Evolutionary conservation across 2,113 vertebrate genomes (phyloP).

Genomic region (Chaetorhynchus papuensis): DNA sequence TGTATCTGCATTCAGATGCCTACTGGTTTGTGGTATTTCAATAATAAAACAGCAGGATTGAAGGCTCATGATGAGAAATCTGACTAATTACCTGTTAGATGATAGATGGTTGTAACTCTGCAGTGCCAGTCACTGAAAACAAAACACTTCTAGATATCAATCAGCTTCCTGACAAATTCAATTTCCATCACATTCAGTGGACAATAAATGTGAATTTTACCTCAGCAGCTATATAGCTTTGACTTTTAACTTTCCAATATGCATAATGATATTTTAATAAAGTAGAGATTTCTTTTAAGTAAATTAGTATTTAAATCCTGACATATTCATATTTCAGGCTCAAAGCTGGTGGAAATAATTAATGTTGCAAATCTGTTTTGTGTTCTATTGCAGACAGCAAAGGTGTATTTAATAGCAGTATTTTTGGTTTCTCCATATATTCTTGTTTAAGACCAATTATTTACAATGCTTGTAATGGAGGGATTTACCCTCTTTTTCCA

Average conservation of each 20-base stretch:
- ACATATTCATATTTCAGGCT: constrained; percentile 69
- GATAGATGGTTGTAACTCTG: constrained; percentile 80
- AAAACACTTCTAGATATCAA: constrained; percentile 81
- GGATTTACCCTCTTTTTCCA: constrained; percentile 10
- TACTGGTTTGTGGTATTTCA: constrained; percentile 79
- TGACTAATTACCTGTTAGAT: constrained; percentile 83
- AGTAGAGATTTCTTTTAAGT: constrained; percentile 61
- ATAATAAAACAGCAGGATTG: constrained; percentile 84
- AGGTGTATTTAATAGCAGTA: constrained; percentile 49
- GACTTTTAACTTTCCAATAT: constrained; percentile 71
- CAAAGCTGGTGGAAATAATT: constrained; percentile 65
- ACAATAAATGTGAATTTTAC: constrained; percentile 75
- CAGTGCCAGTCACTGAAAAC: constrained; percentile 80
- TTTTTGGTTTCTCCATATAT: constrained; percentile 49
- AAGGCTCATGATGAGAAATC: constrained; percentile 84
- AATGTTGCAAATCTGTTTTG: constrained; percentile 53
- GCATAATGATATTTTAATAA: constrained; percentile 73
- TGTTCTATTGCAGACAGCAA: constrained; percentile 22
- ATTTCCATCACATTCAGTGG: constrained; percentile 75
- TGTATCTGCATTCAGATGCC: constrained; percentile 79
- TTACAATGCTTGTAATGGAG: constrained; percentile 32
- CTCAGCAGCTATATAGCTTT: constrained; percentile 43
- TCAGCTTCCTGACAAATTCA: constrained; percentile 78
- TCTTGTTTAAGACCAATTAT: constrained; percentile 62
- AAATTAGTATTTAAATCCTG: constrained; percentile 72